Evolutionary conservation across 2,888 invertebrate genomes (phyloP).

Genomic region (Hemistola chrysoprasaria): DNA sequence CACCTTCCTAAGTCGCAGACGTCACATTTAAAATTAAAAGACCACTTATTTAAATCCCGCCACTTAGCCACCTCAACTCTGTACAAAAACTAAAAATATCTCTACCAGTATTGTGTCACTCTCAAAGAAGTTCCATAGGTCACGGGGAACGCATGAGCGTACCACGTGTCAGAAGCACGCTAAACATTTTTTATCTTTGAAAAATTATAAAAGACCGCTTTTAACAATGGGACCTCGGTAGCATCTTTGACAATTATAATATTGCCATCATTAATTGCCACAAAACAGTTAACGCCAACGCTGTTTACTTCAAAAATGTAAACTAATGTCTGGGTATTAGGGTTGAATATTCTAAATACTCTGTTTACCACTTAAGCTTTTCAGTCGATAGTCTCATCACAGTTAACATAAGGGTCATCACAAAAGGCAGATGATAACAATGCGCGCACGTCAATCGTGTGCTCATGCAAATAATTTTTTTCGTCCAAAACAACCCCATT

Average conservation of each 20-base stretch:
- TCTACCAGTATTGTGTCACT: conserved; percentile 74
- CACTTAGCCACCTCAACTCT: conserved; percentile 77
- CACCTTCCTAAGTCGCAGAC: conserved; percentile 65
- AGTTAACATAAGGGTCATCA: conserved; percentile 81
- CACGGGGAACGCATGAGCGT: conserved; percentile 71
- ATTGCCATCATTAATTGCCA: conserved; percentile 48
- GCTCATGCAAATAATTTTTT: conserved; percentile 81
- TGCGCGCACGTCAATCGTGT: conserved; percentile 79
- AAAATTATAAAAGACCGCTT: conserved; percentile 77
- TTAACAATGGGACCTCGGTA: conserved; percentile 77
- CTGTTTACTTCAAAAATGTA: conserved; percentile 40
- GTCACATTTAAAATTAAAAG: conserved; percentile 80
- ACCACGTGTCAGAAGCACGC: conserved; percentile 81
- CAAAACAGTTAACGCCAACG: conserved; percentile 51
- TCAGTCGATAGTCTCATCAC: conserved; percentile 47
- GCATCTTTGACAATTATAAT: conserved; percentile 83
- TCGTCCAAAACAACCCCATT: conserved; percentile 76
- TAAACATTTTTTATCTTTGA: conserved; percentile 80
- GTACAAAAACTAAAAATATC: conserved; percentile 80
- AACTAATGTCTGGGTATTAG: conserved; percentile 46
- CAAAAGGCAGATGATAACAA: conserved; percentile 80
- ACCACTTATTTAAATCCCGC: conserved; percentile 77
- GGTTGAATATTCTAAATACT: conserved; percentile 48
- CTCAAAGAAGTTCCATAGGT: conserved; percentile 80
- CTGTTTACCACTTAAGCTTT: conserved; percentile 41